A percentile compares a stretch with the other conserved stretches of the same genome.
Conservation (phyloP, 2,888 invertebrate genomes). For the Podabrus alpinus region DNA sequence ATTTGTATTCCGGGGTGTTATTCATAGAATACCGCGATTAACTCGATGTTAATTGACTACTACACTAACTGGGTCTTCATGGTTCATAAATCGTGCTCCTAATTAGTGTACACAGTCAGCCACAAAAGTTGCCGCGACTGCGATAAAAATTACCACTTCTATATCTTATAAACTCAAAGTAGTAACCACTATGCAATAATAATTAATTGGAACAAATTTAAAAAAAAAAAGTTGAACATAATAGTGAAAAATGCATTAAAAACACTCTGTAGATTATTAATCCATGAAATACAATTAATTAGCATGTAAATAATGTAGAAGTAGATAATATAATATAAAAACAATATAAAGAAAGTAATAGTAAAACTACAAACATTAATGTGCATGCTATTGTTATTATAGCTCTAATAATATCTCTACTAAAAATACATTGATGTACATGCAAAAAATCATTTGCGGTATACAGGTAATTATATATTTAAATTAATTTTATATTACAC, state of each 20-base stretch:
- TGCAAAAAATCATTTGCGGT: not conserved
- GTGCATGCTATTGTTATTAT: not conserved
- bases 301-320: not conserved
- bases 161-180: not conserved
- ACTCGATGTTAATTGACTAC: constrained; percentile 45
- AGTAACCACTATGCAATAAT: not conserved
- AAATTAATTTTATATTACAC: not conserved
- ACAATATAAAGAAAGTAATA: not conserved
- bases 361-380: not conserved
- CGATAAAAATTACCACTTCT: constrained; percentile 23
- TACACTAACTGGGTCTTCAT: constrained; percentile 42
- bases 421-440: not conserved
- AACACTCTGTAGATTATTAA: not conserved
- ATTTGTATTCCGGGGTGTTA: constrained; percentile 31
- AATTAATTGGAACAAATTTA: not conserved
- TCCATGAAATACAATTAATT: not conserved
- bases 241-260: not conserved
- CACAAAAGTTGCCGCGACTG: constrained; percentile 31
- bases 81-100: constrained; percentile 44
- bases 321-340: not conserved
- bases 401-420: not conserved
- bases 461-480: not conserved
- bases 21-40: constrained; percentile 39
- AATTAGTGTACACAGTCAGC: constrained; percentile 39
- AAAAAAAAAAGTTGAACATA: not conserved